Evolutionary conservation across 2,888 invertebrate species (phyloP), one percentile per base, ranked within the genome.

Genomic region (Epistrophe eligans): DNA sequence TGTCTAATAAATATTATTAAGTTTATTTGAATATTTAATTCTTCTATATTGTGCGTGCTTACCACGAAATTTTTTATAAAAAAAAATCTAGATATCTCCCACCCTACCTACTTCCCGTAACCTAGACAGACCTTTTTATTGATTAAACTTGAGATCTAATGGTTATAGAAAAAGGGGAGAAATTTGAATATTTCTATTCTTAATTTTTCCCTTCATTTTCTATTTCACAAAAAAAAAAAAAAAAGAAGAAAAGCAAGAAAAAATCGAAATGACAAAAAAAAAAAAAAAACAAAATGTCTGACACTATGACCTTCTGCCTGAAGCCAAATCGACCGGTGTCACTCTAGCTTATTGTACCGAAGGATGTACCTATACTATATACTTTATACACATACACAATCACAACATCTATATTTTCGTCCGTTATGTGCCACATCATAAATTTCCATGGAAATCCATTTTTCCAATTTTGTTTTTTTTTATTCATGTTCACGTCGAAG

Each of bases 281-380:
- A n/a, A 7, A n/a, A 58, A 55, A 48, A 62, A 28, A 76, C 40
- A 40, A 55, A 60, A 57, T 43, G 19, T 67, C 38, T 79, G 79
- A 83, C 64, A 76, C 80, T 76, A 48, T 84, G 79, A 84, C 80
- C 83, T 83, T 83, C 82, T 79, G 79, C 58, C 70, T 38, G 57
- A 62, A 84, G 32, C 55, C 43, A 48, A 76, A 76, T 84, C 84
- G 84, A 80, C 66, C 80, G 80, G 64, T 84, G 71, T 76, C 79
- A 80, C 74, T 79, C 79, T 24, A 74, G 55, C 43, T 67, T 28
- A 60, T 73, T 62, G 73, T 83, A 82, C 72, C 43, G 45, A 77
- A 67, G 67, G 66, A 82, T 80, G 38, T 55, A 8, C 13, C 24
- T 24, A 24, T 24, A 24, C 11, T 10, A 1, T 17, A 0, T 48